Evolutionary conservation across 2,797 vertebrate species (phyloP).

Genomic region (Gila robusta): DNA sequence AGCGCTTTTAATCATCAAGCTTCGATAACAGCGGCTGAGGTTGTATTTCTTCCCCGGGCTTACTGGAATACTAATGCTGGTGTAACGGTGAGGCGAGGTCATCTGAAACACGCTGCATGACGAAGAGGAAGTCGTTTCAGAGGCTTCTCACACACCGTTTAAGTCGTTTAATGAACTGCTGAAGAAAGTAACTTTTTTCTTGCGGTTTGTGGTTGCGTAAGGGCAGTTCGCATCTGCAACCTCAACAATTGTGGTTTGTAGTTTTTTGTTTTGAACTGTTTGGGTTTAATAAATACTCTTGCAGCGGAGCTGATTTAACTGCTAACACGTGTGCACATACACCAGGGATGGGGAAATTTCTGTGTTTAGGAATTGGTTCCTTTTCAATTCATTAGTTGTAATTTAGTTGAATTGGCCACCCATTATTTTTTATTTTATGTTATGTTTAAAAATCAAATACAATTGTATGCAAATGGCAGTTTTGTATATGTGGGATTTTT

Average conservation of each 20-base stretch:
- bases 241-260: constrained; percentile 1
- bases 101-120: constrained; percentile 8
- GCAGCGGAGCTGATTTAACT: not conserved
- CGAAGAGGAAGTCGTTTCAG: constrained; percentile 27
- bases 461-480: too few species aligned
- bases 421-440: not conserved
- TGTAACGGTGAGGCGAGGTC: constrained; percentile 23
- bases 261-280: not conserved
- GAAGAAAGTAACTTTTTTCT: not conserved
- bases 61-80: constrained; percentile 51
- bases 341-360: not conserved
- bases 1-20: constrained; percentile 78
- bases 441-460: not conserved
- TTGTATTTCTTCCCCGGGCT: constrained; percentile 44
- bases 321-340: not conserved
- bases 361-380: not conserved
- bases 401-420: not conserved
- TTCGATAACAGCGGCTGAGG: constrained; percentile 67
- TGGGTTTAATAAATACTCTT: constrained; percentile 1
- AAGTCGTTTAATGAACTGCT: constrained; percentile 32
- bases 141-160: constrained; percentile 18
- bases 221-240: not conserved
- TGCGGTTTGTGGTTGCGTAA: not conserved
- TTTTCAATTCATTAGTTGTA: not conserved
- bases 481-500: too few species aligned